A percentile compares a stretch with the other conserved stretches of the same genome.
Conservation (phyloP, 2,113 vertebrate species). For the Pampusana beccarii region DNA sequence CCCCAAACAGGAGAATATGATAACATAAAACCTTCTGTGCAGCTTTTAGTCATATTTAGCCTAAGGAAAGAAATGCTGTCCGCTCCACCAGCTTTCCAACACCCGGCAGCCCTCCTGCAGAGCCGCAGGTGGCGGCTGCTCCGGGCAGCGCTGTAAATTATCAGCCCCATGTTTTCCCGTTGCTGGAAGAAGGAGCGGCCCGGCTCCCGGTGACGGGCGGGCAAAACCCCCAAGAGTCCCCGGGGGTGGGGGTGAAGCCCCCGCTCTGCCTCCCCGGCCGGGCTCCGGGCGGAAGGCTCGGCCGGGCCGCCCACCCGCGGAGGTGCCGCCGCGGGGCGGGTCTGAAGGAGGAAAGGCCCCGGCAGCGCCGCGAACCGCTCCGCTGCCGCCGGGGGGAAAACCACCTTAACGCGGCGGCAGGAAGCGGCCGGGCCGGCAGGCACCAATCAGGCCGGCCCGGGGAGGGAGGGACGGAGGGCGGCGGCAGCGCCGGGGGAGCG, state of each 20-base stretch:
- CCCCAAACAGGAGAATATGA: background rate
- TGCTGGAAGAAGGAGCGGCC: background rate
- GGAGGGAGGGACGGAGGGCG: background rate
- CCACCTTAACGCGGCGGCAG: constrained; percentile 33
- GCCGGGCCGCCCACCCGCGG: background rate
- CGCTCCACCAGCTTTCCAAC: too few relatives aligned
- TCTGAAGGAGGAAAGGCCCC: background rate
- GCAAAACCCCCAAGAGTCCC: too few relatives aligned
- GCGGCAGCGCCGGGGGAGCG: too few relatives aligned
- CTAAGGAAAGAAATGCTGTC: background rate
- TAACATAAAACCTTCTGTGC: too few relatives aligned
- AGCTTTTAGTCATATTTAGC: background rate
- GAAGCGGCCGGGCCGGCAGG: background rate
- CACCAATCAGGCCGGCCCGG: background rate
- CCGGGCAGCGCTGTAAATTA: rapidly evolving
- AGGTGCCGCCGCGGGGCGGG: background rate
- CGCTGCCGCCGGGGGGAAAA: background rate
- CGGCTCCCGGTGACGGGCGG: too few relatives aligned
- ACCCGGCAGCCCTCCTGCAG: too few relatives aligned
- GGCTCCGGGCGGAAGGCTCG: too few relatives aligned
- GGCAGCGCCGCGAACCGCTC: background rate
- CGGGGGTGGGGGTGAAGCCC: too few relatives aligned
- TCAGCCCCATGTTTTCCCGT: background rate
- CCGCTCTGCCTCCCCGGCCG: too few relatives aligned
- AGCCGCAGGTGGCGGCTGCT: background rate